A percentile compares a stretch with the other conserved stretches of the same genome.
Conservation (phyloP, 2,113 vertebrate genomes). For the Columba livia region DNA sequence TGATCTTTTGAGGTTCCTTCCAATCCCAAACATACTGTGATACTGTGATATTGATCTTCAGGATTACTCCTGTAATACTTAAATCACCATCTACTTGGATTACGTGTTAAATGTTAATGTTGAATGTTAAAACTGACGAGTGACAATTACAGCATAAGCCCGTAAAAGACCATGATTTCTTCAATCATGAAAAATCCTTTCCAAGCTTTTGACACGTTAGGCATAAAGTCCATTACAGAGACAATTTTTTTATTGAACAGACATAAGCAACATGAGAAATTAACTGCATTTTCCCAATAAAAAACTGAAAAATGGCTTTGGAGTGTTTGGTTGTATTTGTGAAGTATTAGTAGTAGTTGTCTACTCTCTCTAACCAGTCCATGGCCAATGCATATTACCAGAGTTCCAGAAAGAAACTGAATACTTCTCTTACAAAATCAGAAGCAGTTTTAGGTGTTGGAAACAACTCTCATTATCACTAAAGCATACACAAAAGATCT, state of each 20-base stretch:
- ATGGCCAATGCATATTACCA: not conserved
- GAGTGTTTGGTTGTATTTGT: not conserved
- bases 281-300: not conserved
- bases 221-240: not conserved
- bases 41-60: not conserved
- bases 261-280: not conserved
- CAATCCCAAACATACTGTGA: too few relatives aligned
- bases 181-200: not conserved
- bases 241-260: not conserved
- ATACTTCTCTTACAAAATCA: not conserved
- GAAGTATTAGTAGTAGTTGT: not conserved
- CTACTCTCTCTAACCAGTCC: not conserved
- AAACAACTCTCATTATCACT: not conserved
- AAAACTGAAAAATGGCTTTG: not conserved
- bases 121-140: conserved; percentile 10
- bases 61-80: not conserved
- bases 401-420: not conserved
- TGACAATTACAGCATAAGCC: not conserved
- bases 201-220: conserved; percentile 1
- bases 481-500: not conserved
- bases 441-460: not conserved
- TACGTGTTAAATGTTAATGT: conserved; percentile 31
- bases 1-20: too few relatives aligned
- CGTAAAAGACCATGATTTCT: not conserved
- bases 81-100: conserved; percentile 24